Conservation (phyloP, 2,888 invertebrate genomes). For the Sceliomorpha sp. region DNA sequence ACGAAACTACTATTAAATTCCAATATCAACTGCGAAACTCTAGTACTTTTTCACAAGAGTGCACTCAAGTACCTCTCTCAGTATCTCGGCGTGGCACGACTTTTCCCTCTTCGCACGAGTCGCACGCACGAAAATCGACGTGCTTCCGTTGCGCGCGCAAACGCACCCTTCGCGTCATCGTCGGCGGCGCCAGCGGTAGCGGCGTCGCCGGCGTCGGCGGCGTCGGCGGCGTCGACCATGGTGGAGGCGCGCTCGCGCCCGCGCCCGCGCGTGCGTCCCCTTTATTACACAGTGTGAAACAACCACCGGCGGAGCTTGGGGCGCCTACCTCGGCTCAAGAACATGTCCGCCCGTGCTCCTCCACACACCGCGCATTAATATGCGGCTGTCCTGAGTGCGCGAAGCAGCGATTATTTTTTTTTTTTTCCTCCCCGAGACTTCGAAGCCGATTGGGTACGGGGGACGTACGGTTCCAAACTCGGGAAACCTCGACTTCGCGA, state of each 20-base stretch:
- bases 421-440: not conserved
- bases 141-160: conserved; percentile 24
- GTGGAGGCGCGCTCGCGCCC: conserved; percentile 44
- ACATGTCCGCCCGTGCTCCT: conserved; percentile 43
- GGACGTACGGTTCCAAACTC: too few species aligned
- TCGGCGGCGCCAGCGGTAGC: conserved; percentile 12
- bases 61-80: conserved; percentile 32
- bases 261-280: conserved; percentile 29
- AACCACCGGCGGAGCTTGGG: conserved; percentile 49
- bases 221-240: conserved; percentile 21
- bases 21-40: conserved; percentile 16
- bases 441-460: too few species aligned
- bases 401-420: not conserved
- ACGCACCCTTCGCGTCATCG: conserved; percentile 10
- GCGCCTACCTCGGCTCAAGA: conserved; percentile 33
- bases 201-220: conserved; percentile 48
- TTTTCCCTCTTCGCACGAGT: conserved; percentile 27
- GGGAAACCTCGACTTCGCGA: too few species aligned
- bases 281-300: conserved; percentile 39
- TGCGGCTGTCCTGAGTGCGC: conserved; percentile 22
- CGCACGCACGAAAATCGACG: conserved; percentile 47
- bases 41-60: conserved; percentile 42
- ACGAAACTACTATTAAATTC: conserved; percentile 7
- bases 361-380: conserved; percentile 10
- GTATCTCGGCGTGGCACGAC: conserved; percentile 27